Base-by-base conservation (phyloP, 2,888 invertebrate species). In the Dryococelus australis region DNA sequence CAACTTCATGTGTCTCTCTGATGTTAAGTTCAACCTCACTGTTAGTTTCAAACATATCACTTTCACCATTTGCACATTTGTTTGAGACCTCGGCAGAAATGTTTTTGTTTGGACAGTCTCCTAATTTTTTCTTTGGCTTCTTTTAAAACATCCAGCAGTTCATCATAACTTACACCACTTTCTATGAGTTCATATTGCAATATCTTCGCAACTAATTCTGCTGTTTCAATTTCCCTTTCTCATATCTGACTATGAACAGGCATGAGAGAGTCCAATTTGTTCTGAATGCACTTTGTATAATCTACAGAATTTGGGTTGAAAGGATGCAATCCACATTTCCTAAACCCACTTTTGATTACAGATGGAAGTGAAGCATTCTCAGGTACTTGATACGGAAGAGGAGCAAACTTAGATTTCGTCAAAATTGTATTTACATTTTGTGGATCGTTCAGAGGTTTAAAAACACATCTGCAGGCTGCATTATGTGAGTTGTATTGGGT, bases 401-500 rank as follows among this genome's bases (percentile, higher is more conserved):
- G n/a, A n/a, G n/a, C n/a, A n/a, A n/a, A n/a, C n/a, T n/a, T n/a
- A n/a, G n/a, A n/a, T n/a, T n/a, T n/a, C n/a, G n/a, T n/a, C n/a
- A n/a, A n/a, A n/a, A n/a, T n/a, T n/a, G n/a, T n/a, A n/a, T n/a
- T n/a, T n/a, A n/a, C n/a, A n/a, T n/a, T n/a, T n/a, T n/a, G n/a
- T n/a, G n/a, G n/a, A n/a, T n/a, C n/a, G 90, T 91, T 83, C 27
- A 35, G 24, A 6, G 5, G 12, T 6, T 83, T 83, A 2, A 83
- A 83, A 28, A 27, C 83, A 81, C 35, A n/a, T 83, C 83, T 35
- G 83, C 83, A 28, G 83, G 83, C 24, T 83, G 35, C 28, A 83
- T 84, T n/a, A 91, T 89, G 81, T 90, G 90, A 1, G 90, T 90
- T 9, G 89, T 87, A 86, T 91, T 90, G 13, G 90, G 90, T 24